These are phyloP conservation scores for Invenusta paracnida DNA, from an alignment of 2,888 invertebrate species.

Conservation along the genomic window DNA sequence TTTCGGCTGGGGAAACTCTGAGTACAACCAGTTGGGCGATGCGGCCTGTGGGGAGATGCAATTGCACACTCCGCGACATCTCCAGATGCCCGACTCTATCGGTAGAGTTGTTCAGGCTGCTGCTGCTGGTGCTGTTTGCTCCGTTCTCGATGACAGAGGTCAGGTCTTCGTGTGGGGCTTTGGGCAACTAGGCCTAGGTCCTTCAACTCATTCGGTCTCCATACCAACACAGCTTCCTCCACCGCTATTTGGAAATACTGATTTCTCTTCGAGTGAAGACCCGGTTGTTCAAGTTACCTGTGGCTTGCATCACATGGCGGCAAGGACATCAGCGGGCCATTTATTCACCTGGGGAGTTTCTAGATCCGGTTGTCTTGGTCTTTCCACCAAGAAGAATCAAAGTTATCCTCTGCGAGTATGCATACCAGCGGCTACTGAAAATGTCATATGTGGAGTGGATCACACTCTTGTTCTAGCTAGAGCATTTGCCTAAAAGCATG, in stretches of 20 bases:
- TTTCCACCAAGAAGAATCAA: constrained; percentile 76
- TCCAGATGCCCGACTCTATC: constrained; percentile 61
- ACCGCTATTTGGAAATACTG: constrained; percentile 77
- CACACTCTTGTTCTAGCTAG: constrained; percentile 49
- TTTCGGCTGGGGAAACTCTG: constrained; percentile 94
- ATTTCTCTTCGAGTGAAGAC: constrained; percentile 68
- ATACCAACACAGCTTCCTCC: constrained; percentile 73
- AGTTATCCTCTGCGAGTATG: constrained; percentile 76
- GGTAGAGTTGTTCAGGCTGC: constrained; percentile 77
- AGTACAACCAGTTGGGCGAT: constrained; percentile 74
- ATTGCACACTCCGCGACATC: constrained; percentile 70
- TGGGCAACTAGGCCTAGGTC: constrained; percentile 83
- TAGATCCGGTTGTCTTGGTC: constrained; percentile 74
- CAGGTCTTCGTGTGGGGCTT: constrained; percentile 87
- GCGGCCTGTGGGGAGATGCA: constrained; percentile 62
- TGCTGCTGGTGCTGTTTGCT: constrained; percentile 79
- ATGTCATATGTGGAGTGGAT: constrained; percentile 78
- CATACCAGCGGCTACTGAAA: constrained; percentile 72
- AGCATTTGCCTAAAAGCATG: constrained; percentile 11
- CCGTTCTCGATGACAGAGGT: constrained; percentile 75
- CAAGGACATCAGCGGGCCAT: constrained; percentile 72
- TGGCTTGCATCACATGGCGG: constrained; percentile 69
- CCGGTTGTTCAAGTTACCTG: constrained; percentile 63
- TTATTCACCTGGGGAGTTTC: constrained; percentile 88
- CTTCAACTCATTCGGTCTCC: constrained; percentile 68